Evolutionary conservation across 2,797 vertebrate species (phyloP).

Genomic region (Betta splendens): DNA sequence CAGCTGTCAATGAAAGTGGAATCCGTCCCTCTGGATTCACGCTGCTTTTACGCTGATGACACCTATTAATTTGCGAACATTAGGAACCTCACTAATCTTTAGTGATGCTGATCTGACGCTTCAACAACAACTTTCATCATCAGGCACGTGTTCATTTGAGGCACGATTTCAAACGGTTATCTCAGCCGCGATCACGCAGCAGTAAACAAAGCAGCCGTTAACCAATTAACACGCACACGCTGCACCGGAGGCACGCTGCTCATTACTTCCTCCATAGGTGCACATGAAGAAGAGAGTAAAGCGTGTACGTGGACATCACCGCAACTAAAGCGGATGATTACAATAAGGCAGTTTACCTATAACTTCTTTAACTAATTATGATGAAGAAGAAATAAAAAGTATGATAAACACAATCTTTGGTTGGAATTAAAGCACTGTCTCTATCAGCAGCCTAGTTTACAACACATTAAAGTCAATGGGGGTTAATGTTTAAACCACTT

Average conservation of each 20-base stretch:
- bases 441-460: constrained; percentile 4
- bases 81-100: too few relatives aligned
- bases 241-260: constrained; percentile 23
- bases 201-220: constrained; percentile 44
- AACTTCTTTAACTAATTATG: too few relatives aligned
- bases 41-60: background rate
- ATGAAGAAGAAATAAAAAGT: too few relatives aligned
- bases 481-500: background rate
- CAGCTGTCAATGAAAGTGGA: constrained; percentile 22
- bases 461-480: constrained; percentile 27
- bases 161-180: constrained; percentile 1
- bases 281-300: background rate
- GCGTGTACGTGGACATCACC: background rate
- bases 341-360: background rate
- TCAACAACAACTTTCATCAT: background rate
- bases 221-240: constrained; percentile 56
- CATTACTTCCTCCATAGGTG: constrained; percentile 15
- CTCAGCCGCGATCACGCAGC: constrained; percentile 24
- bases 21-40: constrained; percentile 12
- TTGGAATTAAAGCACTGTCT: background rate
- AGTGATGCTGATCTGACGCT: too few relatives aligned
- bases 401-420: background rate
- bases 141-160: background rate
- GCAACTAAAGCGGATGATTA: background rate
- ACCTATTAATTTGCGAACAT: constrained; percentile 13